Evolutionary conservation across 2,797 vertebrate species (phyloP), one percentile per base, ranked within the genome.

Genomic region (Halcyon smyrnensis): DNA sequence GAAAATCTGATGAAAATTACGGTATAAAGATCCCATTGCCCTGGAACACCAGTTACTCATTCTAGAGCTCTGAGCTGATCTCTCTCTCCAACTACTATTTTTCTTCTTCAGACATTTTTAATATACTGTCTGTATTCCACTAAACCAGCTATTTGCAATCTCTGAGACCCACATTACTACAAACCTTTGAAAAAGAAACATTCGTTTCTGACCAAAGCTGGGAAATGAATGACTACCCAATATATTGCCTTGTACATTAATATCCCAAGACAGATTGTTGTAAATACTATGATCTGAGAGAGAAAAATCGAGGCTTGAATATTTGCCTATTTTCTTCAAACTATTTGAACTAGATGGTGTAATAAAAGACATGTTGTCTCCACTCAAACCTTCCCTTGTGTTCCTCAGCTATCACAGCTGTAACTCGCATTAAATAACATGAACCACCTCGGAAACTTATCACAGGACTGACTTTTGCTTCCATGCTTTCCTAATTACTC

Each of bases 401-500:
- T 74, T 75, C 75, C 87, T 78, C 32, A 34, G 48, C 48, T 62
- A n/a, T 39, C 69, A 60, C 84, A 84, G 87, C 85, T 84, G 80
- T 75, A 83, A 71, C 45, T 9, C 2, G 50, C 15, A 71, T 67
- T 75, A 80, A 96, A 81, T 53, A 53, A 68, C 50, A 89, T 62
- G 51, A 90, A 73, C 81, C 57, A 43, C 32, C 71, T 87, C 43
- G 1, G 79, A 80, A 88, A 86, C 24, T 63, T 70, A 32, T 36
- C 54, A 14, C 63, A 76, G 64, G 56, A n/a, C 39, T 34, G 71
- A 32, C 51, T 57, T 85, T 43, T 43, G 51, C 56, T 65, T 76
- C 90, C 90, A 95, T 77, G 75, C 64, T 80, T 89, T 93, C 87
- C 39, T 93, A 93, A 89, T 96, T 95, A 92, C 59, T 48, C 84